Evolutionary conservation across 1,140 invertebrate genomes (phyloP).

Genomic region (Helicoverpa armigera): DNA sequence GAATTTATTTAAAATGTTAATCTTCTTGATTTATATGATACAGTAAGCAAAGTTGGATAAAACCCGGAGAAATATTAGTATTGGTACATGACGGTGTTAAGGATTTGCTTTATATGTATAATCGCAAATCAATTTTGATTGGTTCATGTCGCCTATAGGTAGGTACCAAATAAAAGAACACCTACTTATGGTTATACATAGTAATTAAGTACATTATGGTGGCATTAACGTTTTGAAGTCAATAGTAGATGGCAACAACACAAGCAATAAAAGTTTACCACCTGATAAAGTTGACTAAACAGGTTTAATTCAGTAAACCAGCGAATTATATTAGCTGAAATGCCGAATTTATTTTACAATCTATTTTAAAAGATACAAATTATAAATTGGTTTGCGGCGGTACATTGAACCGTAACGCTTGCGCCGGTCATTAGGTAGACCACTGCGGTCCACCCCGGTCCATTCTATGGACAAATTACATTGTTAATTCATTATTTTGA

Average conservation of each 20-base stretch:
- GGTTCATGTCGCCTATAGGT: no score
- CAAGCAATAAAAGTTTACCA: conserved; percentile 1
- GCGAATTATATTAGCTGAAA: conserved; percentile 33
- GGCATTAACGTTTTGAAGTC: not conserved
- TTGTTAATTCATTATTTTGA: conserved; percentile 56
- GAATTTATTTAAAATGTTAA: not conserved
- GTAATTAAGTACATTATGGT: no score
- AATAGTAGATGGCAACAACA: not conserved
- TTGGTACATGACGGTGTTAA: no score
- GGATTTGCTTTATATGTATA: no score
- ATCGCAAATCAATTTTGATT: no score
- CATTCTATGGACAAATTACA: conserved; percentile 57
- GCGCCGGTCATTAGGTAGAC: conserved; percentile 54
- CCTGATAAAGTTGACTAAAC: not conserved
- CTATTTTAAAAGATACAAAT: conserved; percentile 49
- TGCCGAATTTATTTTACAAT: conserved; percentile 42
- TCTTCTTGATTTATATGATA: not conserved
- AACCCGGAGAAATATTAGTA: no score
- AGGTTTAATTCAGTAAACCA: conserved; percentile 23
- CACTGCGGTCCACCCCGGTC: conserved; percentile 42
- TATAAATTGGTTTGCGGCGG: conserved; percentile 58
- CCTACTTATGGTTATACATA: no score
- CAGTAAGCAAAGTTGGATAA: no score
- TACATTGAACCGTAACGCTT: conserved; percentile 51
- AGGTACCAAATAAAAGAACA: not conserved